Evolutionary conservation across 35 echinoderm and acorn worm genomes (phyloP).

Genomic region (Chiridota heheva): DNA sequence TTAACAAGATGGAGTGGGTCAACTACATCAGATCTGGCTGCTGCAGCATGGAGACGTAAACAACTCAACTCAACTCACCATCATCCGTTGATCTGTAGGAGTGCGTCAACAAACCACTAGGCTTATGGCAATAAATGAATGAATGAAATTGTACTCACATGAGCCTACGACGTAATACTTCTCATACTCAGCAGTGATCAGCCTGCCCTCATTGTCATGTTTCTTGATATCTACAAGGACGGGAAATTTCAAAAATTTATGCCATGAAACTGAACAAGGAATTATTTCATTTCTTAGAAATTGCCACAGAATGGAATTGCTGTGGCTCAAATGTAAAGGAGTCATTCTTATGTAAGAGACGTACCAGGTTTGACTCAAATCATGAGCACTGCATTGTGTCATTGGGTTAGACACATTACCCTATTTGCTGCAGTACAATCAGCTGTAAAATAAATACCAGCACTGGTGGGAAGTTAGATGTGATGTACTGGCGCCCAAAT

Average conservation of each 20-base stretch:
- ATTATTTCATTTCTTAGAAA: not conserved
- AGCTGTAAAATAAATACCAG: no score
- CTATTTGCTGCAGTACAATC: no score
- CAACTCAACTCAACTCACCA: no score
- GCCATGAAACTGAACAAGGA: no score
- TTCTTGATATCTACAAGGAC: conserved; percentile 71
- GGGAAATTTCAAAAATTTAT: not conserved
- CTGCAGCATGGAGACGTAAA: no score
- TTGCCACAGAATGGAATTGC: not conserved
- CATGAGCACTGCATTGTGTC: not conserved
- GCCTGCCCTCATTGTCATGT: conserved; percentile 90
- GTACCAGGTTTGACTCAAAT: not conserved
- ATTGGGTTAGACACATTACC: not conserved
- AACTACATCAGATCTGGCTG: no score
- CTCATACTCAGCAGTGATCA: conserved; percentile 93
- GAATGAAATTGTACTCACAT: conserved; percentile 70
- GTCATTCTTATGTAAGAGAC: not conserved
- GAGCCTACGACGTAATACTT: conserved; percentile 82
- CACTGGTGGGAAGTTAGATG: no score
- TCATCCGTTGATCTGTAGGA: no score
- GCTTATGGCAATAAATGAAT: no score
- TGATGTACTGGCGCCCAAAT: not conserved
- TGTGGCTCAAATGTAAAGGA: not conserved
- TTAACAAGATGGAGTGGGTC: no score
- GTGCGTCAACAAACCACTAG: no score